Evolutionary conservation across 2,797 vertebrate species (phyloP), one percentile per base, ranked within the genome.

Genomic region (Remorina albescens): DNA sequence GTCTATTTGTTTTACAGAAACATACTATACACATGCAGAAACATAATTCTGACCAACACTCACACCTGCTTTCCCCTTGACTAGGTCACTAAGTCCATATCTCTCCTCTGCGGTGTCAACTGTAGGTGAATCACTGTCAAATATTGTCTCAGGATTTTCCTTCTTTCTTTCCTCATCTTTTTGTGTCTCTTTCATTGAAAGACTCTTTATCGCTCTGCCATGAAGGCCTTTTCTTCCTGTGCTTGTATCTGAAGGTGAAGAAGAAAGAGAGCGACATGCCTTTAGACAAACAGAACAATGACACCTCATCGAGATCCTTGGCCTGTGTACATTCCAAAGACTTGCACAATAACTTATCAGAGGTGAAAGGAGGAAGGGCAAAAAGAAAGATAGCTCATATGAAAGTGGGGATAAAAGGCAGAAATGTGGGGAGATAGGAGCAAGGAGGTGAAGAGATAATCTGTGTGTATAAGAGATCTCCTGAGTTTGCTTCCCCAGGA

Each of bases 271-370:
- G 69, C 58, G 25, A 73, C 84, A 85, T 61, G 83, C 90, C 74
- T 88, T 89, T 89, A 70, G 81, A 72, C 88, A 85, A 80, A 85
- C 70, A 60, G 84, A 87, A 91, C 90, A 90, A 92, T 87, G 81
- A 81, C 73, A 76, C 78, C 80, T 83, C 84, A 70, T 84, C 69
- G 57, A 90, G 86, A 87, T 88, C 68, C 72, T 81, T 66, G 81
- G 80, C 54, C 78, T 91, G 91, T 92, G 91, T 90, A 90, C 91
- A 93, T 93, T 94, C 92, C 90, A 78, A 76, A 63, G 65, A 81
- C 77, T 84, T 91, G 89, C 90, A 92, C 92, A 94, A 93, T 90
- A 91, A 91, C 86, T 91, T 90, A 93, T 91, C 90, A 74, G 57
- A 60, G 84, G 74, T 77, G 57, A 90, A 87, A 88, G 74, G 88